Conservation (phyloP, 2,888 invertebrate genomes). For the Aleiodes alternator region DNA sequence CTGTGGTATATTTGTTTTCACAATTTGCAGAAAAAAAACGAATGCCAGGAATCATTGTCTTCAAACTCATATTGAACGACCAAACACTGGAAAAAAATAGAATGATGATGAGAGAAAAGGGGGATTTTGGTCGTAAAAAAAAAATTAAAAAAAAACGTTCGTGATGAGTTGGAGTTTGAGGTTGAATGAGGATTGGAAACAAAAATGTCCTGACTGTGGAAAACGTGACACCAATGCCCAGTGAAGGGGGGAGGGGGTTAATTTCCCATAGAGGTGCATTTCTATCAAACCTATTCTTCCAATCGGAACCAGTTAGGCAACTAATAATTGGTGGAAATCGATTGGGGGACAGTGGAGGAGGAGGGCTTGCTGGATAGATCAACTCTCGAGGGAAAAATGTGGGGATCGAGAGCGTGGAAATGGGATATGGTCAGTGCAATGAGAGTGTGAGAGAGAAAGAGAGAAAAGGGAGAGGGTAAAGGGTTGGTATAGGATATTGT, state of each 20-base stretch:
- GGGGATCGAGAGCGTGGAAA: constrained; percentile 36
- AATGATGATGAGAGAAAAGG: constrained; percentile 15
- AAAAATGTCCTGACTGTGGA: constrained; percentile 59
- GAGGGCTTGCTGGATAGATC: constrained; percentile 33
- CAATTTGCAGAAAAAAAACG: background rate
- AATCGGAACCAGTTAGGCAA: constrained; percentile 69
- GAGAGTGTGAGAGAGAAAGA: constrained; percentile 39
- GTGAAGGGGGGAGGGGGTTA: constrained; percentile 60
- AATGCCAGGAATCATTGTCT: constrained; percentile 32
- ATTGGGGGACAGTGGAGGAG: constrained; percentile 56
- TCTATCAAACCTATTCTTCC: constrained; percentile 70
- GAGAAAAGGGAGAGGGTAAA: constrained; percentile 44
- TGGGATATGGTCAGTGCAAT: constrained; percentile 37
- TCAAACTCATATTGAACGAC: constrained; percentile 13
- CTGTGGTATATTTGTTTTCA: constrained; percentile 5
- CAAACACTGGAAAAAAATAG: constrained; percentile 24
- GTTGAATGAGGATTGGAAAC: constrained; percentile 44
- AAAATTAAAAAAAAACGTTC: constrained; percentile 32
- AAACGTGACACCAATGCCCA: constrained; percentile 59
- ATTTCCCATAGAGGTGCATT: constrained; percentile 67
- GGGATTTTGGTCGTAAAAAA: background rate
- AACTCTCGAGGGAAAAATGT: constrained; percentile 43
- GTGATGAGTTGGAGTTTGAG: constrained; percentile 25
- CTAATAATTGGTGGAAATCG: constrained; percentile 71
- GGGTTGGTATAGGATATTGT: constrained; percentile 51